phyloP scores from a whole-genome alignment of 2,797 vertebrate species.

The Pogonophryne albipinna region DNA sequence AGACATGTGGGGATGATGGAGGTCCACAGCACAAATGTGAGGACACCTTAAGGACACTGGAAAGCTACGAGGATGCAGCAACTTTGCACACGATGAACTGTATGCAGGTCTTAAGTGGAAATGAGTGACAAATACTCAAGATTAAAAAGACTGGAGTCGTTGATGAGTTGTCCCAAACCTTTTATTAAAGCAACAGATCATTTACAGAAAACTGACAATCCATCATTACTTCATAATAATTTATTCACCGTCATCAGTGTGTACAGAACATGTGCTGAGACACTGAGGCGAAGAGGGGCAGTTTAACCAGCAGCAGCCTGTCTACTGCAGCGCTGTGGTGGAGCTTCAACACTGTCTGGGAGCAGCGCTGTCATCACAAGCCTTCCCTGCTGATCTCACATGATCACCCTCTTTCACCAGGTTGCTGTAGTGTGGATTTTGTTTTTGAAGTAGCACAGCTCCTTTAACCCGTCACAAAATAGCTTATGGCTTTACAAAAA shows the following conservation, averaged over 20 bases:
- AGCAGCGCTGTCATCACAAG: conserved; percentile 26
- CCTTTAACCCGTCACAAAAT: conserved; percentile 27
- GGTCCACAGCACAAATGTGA: no score
- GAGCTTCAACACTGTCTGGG: not conserved
- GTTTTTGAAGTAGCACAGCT: conserved; percentile 35
- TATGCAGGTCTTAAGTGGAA: no score
- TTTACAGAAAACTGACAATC: conserved; percentile 72
- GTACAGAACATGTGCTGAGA: conserved; percentile 60
- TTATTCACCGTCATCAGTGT: conserved; percentile 62
- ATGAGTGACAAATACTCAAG: not conserved
- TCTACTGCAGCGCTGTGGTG: no score
- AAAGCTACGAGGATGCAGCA: not conserved
- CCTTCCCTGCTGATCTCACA: conserved; percentile 27
- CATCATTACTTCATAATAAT: conserved; percentile 76
- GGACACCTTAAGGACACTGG: no score
- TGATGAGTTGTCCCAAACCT: conserved; percentile 77
- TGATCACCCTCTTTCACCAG: not conserved
- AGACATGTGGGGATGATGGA: no score
- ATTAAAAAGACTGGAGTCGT: not conserved
- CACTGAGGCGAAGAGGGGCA: conserved; percentile 13
- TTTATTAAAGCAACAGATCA: conserved; percentile 84
- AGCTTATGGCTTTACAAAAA: conserved; percentile 76
- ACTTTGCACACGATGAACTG: no score
- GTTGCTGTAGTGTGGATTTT: conserved; percentile 17
- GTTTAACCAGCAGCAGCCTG: not conserved